phyloP scores from a whole-genome alignment of 2,888 invertebrate species.

The Parnassius orleans region DNA sequence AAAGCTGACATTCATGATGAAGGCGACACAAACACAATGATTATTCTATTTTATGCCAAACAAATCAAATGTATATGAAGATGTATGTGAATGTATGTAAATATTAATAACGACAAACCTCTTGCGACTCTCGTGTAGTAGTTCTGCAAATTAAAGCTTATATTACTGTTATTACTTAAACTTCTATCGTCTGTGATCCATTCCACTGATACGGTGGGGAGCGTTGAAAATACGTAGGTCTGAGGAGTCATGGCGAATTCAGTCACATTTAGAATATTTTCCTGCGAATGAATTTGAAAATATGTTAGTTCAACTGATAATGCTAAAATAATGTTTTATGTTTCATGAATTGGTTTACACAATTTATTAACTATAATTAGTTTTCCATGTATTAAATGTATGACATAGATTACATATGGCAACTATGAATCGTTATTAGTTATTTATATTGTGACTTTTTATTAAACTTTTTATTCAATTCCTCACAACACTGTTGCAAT shows the following conservation, averaged over 20 bases:
- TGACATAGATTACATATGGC: too few relatives aligned
- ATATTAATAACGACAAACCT: conserved; percentile 48
- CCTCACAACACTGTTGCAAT: too few relatives aligned
- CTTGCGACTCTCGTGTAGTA: conserved; percentile 76
- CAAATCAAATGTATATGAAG: not conserved
- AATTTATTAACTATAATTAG: too few relatives aligned
- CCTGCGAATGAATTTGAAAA: conserved; percentile 45
- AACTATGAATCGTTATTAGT: too few relatives aligned
- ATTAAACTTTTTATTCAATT: too few relatives aligned
- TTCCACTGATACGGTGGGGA: conserved; percentile 67
- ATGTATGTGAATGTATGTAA: not conserved
- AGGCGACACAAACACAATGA: too few relatives aligned
- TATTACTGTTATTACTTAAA: conserved; percentile 55
- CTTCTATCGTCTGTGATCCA: conserved; percentile 76
- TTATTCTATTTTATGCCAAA: not conserved
- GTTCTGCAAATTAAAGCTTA: conserved; percentile 67
- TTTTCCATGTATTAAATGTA: too few relatives aligned
- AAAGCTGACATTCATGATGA: too few relatives aligned
- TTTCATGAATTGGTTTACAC: too few relatives aligned
- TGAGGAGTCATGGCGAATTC: conserved; percentile 62
- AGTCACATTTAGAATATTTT: conserved; percentile 60
- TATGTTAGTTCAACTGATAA: not conserved
- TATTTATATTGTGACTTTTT: too few relatives aligned
- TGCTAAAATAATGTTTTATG: too few relatives aligned
- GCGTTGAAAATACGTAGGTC: conserved; percentile 56